Base-by-base conservation (phyloP, 2,888 invertebrate genomes). In the Galeruca laticollis region DNA sequence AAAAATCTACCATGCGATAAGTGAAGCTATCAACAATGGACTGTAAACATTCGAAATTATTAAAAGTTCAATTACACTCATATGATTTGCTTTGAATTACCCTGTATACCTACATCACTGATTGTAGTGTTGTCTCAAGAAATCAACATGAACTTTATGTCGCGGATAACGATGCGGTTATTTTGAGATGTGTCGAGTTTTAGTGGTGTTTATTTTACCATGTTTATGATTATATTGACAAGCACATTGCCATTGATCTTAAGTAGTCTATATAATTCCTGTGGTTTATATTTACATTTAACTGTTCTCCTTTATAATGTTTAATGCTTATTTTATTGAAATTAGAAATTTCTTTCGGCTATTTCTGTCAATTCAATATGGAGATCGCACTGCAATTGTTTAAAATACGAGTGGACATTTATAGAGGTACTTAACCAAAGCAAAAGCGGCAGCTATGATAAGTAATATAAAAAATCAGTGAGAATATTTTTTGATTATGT, bases 221-320 rank as follows among this genome's bases (percentile, higher is more conserved):
- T n/a, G 31, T 54, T 54, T 54, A 54, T 54, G 54, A 54, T 54
- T 26, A 54, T 54, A 54, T 54, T 31, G 54, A 47, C 52, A 61
- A 18, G 15, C 47, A 8, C 47, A 47, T 18, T 47, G 9, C 47
- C 9, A 47, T 47, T 47, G 47, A 47, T 47, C 47, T 47, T 47
- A 47, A 47, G 47, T 47, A 47, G 47, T 18, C 18, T 47, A 47
- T 47, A 15, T 47, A 18, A 15, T 47, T n/a, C 15, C 47, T 47
- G 47, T 47, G 47, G 47, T 47, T 47, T 47, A n/a, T 47, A 18
- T 47, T 47, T 47, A 47, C 18, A 47, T 47, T 47, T 47, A 47
- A 47, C 47, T 47, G 47, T 47, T 47, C 47, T 47, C 47, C 47
- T 47, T 18, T 8, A 15, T 18, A 8, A 47, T 47, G 18, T 47